Percentiles rank a stretch among this genome's conserved stretches.
Conservation (phyloP, 2,113 vertebrate genomes). For the Alexandromys fortis region DNA sequence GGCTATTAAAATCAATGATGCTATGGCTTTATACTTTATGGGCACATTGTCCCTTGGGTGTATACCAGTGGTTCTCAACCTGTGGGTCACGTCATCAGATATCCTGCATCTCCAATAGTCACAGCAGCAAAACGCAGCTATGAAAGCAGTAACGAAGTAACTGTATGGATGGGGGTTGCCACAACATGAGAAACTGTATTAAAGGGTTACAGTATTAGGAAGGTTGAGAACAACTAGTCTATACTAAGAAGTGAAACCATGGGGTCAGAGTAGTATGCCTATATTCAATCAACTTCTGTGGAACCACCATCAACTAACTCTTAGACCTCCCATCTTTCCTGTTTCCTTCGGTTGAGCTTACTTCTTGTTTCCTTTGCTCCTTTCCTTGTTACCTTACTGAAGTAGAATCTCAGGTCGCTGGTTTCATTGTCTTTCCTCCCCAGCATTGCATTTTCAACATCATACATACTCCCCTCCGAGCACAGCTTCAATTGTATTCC, state of each 20-base stretch:
- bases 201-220: not conserved
- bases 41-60: not conserved
- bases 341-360: conserved; percentile 16
- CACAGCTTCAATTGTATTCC: not conserved
- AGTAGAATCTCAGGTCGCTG: not conserved
- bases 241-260: not conserved
- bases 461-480: not conserved
- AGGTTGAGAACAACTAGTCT: not conserved
- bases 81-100: not conserved
- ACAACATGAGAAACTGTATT: not conserved
- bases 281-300: not conserved
- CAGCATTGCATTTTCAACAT: not conserved
- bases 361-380: not conserved
- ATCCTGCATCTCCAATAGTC: not conserved
- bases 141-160: not conserved
- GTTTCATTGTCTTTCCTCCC: not conserved
- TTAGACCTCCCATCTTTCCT: not conserved
- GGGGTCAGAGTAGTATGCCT: not conserved
- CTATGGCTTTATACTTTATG: not conserved
- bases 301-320: not conserved
- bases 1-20: not conserved
- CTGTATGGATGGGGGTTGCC: not conserved
- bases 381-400: not conserved
- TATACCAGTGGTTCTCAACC: not conserved
- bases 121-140: not conserved